Percentiles rank a stretch among this genome's conserved stretches.
phyloP scores from a whole-genome alignment of 92 coral and sea anemone genomes.

The Palythoa grandiflora region DNA sequence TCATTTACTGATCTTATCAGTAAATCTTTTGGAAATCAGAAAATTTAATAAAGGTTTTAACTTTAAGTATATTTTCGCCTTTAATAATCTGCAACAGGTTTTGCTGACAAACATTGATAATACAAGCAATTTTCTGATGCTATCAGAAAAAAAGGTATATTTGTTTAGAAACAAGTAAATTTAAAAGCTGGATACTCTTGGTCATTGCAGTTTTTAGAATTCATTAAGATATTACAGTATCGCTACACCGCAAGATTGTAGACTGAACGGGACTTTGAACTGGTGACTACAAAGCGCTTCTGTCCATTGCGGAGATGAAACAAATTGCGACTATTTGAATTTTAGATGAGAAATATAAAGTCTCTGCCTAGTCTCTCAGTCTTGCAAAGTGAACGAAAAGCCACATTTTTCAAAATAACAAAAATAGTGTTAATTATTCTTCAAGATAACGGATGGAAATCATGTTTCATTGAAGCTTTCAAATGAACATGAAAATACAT shows the following conservation, averaged over 20 bases:
- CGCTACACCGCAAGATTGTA: slow-evolving; percentile 8
- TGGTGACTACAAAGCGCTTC: background rate
- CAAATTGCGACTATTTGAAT: background rate
- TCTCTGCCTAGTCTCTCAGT: background rate
- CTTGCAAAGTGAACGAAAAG: slow-evolving; percentile 2
- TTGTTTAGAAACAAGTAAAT: slow-evolving; percentile 32
- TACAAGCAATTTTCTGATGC: slow-evolving; percentile 48
- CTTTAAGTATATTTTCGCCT: slow-evolving; percentile 33
- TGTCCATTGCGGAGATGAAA: background rate
- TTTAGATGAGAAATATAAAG: background rate
- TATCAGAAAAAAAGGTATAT: slow-evolving; percentile 24
- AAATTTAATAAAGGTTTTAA: slow-evolving; percentile 53
- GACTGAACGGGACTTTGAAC: background rate
- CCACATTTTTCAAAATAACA: slow-evolving; percentile 15
- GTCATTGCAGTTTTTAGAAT: slow-evolving; percentile 27
- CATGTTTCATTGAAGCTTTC: slow-evolving; percentile 25
- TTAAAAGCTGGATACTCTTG: slow-evolving; percentile 15
- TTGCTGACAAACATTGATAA: slow-evolving; percentile 42
- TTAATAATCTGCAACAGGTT: slow-evolving; percentile 50
- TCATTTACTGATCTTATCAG: slow-evolving; percentile 52
- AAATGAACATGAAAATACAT: slow-evolving; percentile 45
- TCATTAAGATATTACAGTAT: slow-evolving; percentile 50
- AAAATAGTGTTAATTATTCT: slow-evolving; percentile 42
- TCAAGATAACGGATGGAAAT: slow-evolving; percentile 46
- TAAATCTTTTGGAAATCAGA: slow-evolving; percentile 39